Conservation (phyloP, 2,888 invertebrate species). For the Cheilosia vulpina region DNA sequence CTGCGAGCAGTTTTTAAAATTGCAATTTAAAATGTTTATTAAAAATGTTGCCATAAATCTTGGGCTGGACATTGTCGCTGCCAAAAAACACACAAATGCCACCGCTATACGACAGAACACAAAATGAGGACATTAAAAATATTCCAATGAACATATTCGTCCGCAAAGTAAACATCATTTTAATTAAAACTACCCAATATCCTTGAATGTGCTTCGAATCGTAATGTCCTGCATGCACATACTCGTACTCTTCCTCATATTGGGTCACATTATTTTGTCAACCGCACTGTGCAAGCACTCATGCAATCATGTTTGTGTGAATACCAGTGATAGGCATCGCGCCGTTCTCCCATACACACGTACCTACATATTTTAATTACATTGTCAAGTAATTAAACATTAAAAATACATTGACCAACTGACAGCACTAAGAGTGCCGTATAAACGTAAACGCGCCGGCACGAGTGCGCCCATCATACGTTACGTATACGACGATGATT, state of each 20-base stretch:
- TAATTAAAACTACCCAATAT: slow-evolving; percentile 75
- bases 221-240: slow-evolving; percentile 50
- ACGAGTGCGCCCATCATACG: neutral
- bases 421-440: slow-evolving; percentile 48
- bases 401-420: slow-evolving; percentile 72
- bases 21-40: slow-evolving; percentile 70
- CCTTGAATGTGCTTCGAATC: slow-evolving; percentile 67
- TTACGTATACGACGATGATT: slow-evolving; percentile 44
- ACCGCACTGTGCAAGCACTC: slow-evolving; percentile 42
- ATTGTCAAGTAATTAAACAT: slow-evolving; percentile 75
- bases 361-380: slow-evolving; percentile 70
- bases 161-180: slow-evolving; percentile 74
- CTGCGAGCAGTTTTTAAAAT: slow-evolving; percentile 53
- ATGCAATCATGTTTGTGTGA: slow-evolving; percentile 30
- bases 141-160: slow-evolving; percentile 74
- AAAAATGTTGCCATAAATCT: slow-evolving; percentile 73
- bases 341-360: slow-evolving; percentile 7
- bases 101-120: slow-evolving; percentile 31
- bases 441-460: neutral
- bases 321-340: slow-evolving; percentile 59
- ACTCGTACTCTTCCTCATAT: slow-evolving; percentile 15
- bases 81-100: slow-evolving; percentile 36
- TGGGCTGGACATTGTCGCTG: slow-evolving; percentile 28
- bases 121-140: slow-evolving; percentile 73
- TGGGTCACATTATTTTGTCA: slow-evolving; percentile 63